Evolutionary conservation across 2,113 vertebrate species (phyloP).

Genomic region (Aptenodytes patagonicus): DNA sequence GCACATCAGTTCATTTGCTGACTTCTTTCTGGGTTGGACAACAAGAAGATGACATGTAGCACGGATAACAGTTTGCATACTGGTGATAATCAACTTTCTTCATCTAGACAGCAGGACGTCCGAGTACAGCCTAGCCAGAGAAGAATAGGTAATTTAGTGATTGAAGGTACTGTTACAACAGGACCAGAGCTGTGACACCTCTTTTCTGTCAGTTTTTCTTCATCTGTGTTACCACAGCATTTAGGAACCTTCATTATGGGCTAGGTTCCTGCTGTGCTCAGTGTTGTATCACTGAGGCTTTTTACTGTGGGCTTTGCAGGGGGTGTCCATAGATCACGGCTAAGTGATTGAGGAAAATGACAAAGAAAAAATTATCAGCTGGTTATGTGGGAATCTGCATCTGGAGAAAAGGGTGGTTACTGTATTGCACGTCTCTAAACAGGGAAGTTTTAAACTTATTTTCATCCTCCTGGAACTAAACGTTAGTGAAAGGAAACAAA

Average conservation of each 20-base stretch:
- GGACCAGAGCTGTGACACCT: not conserved
- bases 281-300: fast-evolving
- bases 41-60: not conserved
- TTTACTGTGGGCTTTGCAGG: not conserved
- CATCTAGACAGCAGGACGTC: not conserved
- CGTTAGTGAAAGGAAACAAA: not conserved
- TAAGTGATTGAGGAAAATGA: not conserved
- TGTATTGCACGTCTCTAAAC: not conserved
- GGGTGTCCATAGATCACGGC: not conserved
- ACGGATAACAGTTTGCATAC: not conserved
- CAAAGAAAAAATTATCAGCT: not conserved
- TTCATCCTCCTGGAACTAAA: not conserved
- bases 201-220: not conserved
- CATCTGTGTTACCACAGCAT: not conserved
- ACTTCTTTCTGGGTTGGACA: not conserved
- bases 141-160: not conserved
- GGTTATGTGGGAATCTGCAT: not conserved
- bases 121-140: not conserved
- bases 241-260: not conserved
- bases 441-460: not conserved
- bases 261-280: not conserved
- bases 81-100: not conserved
- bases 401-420: not conserved
- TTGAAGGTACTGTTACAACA: not conserved
- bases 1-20: not conserved